phyloP scores from a whole-genome alignment of 2,113 vertebrate species.

The Lasiurus borealis region DNA sequence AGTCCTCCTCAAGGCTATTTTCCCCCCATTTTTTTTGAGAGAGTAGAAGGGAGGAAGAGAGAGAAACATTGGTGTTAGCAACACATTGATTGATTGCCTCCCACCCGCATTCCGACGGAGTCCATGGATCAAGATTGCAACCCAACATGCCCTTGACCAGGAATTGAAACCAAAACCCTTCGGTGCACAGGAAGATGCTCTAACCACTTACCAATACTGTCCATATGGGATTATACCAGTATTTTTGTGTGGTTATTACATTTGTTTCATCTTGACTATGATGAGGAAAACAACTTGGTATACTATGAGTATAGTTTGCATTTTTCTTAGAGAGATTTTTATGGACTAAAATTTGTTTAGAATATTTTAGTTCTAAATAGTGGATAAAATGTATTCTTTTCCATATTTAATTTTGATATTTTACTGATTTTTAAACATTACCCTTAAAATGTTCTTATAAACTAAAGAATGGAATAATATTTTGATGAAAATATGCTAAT shows the following conservation, averaged over 20 bases:
- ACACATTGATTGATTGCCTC: no score
- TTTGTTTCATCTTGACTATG: neutral
- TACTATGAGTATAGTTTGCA: neutral
- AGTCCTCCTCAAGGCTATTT: no score
- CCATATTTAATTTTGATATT: neutral
- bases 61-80: no score
- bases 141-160: no score
- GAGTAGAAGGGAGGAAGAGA: no score
- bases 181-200: no score
- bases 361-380: conserved; percentile 44
- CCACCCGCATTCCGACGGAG: no score
- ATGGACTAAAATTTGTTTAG: conserved; percentile 32
- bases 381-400: neutral
- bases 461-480: conserved; percentile 4
- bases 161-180: no score
- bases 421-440: neutral
- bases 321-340: conserved; percentile 39
- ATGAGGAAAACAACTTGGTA: conserved; percentile 22
- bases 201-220: no score
- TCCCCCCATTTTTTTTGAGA: no score
- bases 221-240: neutral
- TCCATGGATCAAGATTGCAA: no score
- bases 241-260: conserved; percentile 9
- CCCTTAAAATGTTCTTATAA: neutral
- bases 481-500: conserved; percentile 49